These are phyloP conservation scores for Pluvianellus socialis DNA, from an alignment of 2,113 vertebrate species.

Conservation along the genomic window DNA sequence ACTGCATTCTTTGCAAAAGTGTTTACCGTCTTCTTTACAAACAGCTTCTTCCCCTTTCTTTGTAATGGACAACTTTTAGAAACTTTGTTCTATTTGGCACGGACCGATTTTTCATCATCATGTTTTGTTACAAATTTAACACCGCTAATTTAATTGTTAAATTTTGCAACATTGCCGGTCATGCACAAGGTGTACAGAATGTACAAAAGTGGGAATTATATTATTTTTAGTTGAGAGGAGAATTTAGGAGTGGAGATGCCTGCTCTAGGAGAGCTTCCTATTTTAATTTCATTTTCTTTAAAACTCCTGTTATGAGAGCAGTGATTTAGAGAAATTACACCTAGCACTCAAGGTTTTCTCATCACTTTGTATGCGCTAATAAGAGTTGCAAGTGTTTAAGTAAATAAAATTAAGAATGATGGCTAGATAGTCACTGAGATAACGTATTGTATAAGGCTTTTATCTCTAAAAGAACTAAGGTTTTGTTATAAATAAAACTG, in stretches of 20 bases:
- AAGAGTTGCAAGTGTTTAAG: not conserved
- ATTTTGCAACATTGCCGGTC: not conserved
- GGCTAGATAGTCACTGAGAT: not conserved
- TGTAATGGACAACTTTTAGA: not conserved
- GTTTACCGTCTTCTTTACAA: not conserved
- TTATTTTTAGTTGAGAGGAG: not conserved
- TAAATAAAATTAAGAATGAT: constrained; percentile 22
- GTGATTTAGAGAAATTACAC: not conserved
- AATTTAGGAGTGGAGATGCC: not conserved
- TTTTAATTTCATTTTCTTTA: not conserved
- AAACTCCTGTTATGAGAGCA: not conserved
- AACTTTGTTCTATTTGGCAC: not conserved
- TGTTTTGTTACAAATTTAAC: not conserved
- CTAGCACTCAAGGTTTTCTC: not conserved
- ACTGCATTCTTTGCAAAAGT: not conserved
- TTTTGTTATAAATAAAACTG: not conserved
- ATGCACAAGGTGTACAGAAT: not conserved
- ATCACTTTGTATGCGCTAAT: not conserved
- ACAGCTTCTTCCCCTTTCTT: not conserved
- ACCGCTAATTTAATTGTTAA: not conserved
- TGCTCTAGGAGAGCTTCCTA: not conserved
- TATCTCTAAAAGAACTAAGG: not conserved
- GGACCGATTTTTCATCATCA: not conserved
- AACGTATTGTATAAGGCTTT: not conserved
- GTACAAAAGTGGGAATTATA: not conserved